Conservation (phyloP, 2,113 vertebrate species). For the Romanogobio albipinnatus region DNA sequence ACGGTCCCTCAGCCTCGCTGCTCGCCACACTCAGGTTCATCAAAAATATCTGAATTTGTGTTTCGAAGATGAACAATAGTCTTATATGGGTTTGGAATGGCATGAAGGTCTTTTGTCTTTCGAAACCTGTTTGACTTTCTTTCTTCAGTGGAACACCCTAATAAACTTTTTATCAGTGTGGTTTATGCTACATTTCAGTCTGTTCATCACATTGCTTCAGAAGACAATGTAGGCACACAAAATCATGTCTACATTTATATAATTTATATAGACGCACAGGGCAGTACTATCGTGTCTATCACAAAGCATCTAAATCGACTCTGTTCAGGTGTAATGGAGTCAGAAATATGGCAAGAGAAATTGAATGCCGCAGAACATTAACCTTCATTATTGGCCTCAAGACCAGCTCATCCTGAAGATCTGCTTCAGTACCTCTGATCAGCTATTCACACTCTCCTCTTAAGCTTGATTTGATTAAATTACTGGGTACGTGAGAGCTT, state of each 20-base stretch:
- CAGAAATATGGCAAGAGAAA: background rate
- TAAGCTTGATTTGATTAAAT: conserved; percentile 9
- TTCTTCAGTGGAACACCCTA: too few species aligned
- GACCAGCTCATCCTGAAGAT: conserved; percentile 22
- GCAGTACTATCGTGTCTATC: background rate
- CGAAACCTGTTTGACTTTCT: too few species aligned
- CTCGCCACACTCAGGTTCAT: too few species aligned
- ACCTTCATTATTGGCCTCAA: conserved; percentile 15
- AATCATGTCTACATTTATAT: background rate
- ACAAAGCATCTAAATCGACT: background rate
- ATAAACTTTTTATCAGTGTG: too few species aligned
- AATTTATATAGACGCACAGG: background rate
- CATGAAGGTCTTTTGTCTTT: too few species aligned
- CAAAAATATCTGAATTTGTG: too few species aligned
- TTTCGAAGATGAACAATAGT: too few species aligned
- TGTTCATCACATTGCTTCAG: too few species aligned
- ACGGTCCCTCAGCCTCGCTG: too few species aligned
- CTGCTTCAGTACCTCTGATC: conserved; percentile 26
- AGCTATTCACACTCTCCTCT: conserved; percentile 1
- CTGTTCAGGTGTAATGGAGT: background rate
- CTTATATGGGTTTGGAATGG: too few species aligned
- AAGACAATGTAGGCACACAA: background rate
- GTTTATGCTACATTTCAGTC: too few species aligned
- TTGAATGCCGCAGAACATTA: conserved; percentile 27
- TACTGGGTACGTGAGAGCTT: background rate